Conservation (phyloP, 2,888 invertebrate genomes). For the Papilio gigon region DNA sequence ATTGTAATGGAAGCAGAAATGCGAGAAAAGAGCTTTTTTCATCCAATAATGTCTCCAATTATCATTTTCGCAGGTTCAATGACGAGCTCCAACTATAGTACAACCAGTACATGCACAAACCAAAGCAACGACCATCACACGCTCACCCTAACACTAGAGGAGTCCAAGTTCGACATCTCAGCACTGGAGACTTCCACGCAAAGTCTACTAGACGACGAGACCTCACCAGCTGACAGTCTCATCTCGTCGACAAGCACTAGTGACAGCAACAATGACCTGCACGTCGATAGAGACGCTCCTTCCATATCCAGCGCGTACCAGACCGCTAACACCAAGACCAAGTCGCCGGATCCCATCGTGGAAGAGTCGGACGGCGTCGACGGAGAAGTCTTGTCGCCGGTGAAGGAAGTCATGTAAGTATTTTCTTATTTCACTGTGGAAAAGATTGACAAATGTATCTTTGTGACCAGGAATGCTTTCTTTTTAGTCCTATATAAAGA, state of each 20-base stretch:
- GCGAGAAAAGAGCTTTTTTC: too few relatives aligned
- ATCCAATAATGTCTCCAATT: too few relatives aligned
- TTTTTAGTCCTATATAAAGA: too few relatives aligned
- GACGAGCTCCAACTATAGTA: conserved; percentile 80
- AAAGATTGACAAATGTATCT: too few relatives aligned
- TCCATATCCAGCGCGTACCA: conserved; percentile 77
- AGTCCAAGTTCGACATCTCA: conserved; percentile 89
- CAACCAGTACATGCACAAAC: conserved; percentile 78
- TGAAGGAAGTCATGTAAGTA: conserved; percentile 67
- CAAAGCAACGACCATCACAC: conserved; percentile 76
- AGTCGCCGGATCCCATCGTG: conserved; percentile 68
- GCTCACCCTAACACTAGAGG: conserved; percentile 85
- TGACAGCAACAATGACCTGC: conserved; percentile 81
- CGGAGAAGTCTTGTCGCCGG: conserved; percentile 62
- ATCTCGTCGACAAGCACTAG: conserved; percentile 85
- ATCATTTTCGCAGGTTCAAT: conserved; percentile 67
- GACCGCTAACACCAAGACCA: conserved; percentile 81
- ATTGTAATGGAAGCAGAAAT: too few relatives aligned
- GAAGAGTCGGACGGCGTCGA: conserved; percentile 66
- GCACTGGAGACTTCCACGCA: conserved; percentile 86
- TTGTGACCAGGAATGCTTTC: too few relatives aligned
- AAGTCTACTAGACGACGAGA: conserved; percentile 90
- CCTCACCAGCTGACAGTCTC: conserved; percentile 91
- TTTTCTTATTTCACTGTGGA: neutral
- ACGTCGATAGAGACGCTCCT: conserved; percentile 73